A percentile compares a stretch with the other conserved stretches of the same genome.
phyloP scores from a whole-genome alignment of 1,140 invertebrate genomes.

The Lineus longissimus region DNA sequence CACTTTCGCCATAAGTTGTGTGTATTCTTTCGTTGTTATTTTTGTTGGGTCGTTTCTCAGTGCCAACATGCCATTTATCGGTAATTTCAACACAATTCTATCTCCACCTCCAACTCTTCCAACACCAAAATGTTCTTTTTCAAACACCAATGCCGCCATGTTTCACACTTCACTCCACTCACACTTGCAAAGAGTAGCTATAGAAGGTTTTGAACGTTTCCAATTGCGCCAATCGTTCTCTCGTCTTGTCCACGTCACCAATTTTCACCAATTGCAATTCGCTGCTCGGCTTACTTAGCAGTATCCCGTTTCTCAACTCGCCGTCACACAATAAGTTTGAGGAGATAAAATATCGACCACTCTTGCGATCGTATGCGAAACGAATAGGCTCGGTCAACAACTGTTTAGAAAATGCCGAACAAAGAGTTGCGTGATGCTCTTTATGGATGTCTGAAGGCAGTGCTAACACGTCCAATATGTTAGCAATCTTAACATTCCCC shows the following conservation, averaged over 20 bases:
- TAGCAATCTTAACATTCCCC: not conserved
- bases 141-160: not conserved
- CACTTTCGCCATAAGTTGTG: not conserved
- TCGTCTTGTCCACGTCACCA: not conserved
- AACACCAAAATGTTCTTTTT: not conserved
- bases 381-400: not conserved
- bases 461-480: not conserved
- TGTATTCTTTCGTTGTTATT: not conserved
- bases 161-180: not conserved
- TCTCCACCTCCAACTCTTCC: too few relatives aligned
- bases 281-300: not conserved
- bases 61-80: not conserved
- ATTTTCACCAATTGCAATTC: not conserved
- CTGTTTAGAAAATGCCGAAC: not conserved
- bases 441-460: not conserved
- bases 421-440: not conserved
- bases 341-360: not conserved
- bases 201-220: not conserved
- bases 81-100: not conserved
- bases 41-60: not conserved
- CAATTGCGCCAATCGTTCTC: not conserved
- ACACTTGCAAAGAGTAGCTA: not conserved
- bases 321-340: not conserved
- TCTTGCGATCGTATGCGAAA: not conserved
- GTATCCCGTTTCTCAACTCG: not conserved